A percentile compares a stretch with the other conserved stretches of the same genome.
Conservation (phyloP, 2,113 vertebrate genomes). For the Brachyhypopomus occidentalis region DNA sequence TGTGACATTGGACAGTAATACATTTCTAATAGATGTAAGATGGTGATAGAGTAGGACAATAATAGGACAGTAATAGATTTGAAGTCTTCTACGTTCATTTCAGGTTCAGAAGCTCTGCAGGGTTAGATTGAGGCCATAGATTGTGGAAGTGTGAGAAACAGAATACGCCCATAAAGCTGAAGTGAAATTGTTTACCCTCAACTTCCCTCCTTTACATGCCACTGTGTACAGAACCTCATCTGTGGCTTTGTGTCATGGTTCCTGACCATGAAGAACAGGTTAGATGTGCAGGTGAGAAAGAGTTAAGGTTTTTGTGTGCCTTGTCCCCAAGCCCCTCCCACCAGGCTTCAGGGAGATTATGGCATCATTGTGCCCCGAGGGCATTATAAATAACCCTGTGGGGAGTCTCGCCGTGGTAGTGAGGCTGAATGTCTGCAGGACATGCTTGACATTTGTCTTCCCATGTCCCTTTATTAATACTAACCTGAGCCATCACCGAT, state of each 20-base stretch:
- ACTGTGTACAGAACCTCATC: neutral
- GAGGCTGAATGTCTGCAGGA: conserved; percentile 75
- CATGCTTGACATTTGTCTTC: conserved; percentile 73
- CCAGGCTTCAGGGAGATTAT: conserved; percentile 55
- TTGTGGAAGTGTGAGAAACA: conserved; percentile 27
- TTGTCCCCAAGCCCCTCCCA: conserved; percentile 67
- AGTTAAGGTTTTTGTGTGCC: conserved; percentile 72
- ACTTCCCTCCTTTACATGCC: neutral
- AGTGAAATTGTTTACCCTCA: neutral
- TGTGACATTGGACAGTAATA: no score
- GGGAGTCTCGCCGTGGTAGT: conserved; percentile 69
- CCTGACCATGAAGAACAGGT: conserved; percentile 37
- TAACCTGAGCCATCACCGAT: conserved; percentile 62
- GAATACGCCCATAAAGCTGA: conserved; percentile 17
- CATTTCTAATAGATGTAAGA: no score
- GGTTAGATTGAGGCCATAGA: conserved; percentile 1
- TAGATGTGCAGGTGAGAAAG: conserved; percentile 51
- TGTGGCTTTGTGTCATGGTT: neutral
- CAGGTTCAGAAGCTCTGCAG: neutral
- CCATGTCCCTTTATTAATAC: conserved; percentile 67
- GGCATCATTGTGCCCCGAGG: conserved; percentile 54
- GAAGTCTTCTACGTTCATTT: neutral
- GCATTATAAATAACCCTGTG: conserved; percentile 76
- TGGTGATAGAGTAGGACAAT: neutral
- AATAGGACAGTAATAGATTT: neutral